Conservation (phyloP, 1,140 invertebrate genomes). For the Drusus annulatus region DNA sequence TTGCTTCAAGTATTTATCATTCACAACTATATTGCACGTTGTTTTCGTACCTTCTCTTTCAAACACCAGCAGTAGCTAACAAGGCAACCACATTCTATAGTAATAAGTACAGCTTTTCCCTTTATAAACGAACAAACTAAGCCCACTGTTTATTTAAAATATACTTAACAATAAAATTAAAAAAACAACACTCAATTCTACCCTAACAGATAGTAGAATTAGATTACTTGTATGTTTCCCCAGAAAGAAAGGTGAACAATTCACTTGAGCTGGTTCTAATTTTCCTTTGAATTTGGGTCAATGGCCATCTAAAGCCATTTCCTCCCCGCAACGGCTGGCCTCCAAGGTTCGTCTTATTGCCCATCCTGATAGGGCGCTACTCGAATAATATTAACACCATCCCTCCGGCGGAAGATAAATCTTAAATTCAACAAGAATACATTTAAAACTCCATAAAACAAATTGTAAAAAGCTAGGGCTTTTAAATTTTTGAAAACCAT, state of each 20-base stretch:
- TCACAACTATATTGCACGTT: no score
- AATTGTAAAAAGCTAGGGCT: no score
- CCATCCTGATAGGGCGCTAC: background rate
- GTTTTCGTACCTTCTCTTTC: no score
- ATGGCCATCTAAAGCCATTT: conserved; percentile 29
- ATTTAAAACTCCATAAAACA: no score
- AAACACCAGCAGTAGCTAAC: no score
- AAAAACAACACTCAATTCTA: background rate
- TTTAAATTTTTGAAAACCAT: no score
- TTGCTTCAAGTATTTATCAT: no score
- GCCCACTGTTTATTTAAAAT: background rate
- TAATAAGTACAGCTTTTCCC: background rate
- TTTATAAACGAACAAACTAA: background rate
- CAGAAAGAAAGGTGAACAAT: conserved; percentile 10
- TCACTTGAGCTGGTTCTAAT: background rate
- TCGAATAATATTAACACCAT: background rate
- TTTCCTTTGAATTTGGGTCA: conserved; percentile 25
- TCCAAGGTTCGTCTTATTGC: background rate
- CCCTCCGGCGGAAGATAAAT: no score
- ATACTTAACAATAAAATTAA: background rate
- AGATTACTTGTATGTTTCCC: conserved; percentile 1
- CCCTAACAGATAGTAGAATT: background rate
- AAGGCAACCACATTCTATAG: no score
- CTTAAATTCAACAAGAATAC: no score
- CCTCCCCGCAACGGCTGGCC: background rate